Conservation (phyloP, 2,797 vertebrate genomes). For the Malacoraja senta region DNA sequence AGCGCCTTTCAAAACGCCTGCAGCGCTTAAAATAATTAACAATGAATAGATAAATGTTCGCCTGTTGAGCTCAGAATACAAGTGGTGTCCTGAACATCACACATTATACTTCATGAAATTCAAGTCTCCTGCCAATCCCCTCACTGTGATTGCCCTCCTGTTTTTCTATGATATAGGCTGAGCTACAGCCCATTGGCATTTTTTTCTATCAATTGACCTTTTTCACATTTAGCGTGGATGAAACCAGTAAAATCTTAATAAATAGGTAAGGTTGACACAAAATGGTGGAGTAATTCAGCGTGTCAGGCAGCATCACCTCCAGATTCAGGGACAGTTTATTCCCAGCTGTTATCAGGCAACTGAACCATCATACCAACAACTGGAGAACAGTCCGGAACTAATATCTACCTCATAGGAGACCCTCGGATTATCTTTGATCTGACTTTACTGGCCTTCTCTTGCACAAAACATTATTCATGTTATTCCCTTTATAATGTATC, state of each 20-base stretch:
- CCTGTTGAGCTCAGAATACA: not conserved
- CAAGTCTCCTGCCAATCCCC: not conserved
- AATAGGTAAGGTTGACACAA: too few relatives aligned
- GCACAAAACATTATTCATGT: too few relatives aligned
- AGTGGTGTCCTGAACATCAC: not conserved
- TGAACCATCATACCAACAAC: too few relatives aligned
- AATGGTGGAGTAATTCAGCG: too few relatives aligned
- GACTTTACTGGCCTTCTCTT: too few relatives aligned
- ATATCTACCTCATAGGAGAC: too few relatives aligned
- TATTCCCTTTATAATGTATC: too few relatives aligned
- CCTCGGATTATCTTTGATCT: too few relatives aligned
- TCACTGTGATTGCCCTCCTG: not conserved
- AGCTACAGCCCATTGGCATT: not conserved
- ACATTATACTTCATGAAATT: not conserved
- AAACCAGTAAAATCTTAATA: not conserved
- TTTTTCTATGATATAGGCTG: not conserved
- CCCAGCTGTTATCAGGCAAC: too few relatives aligned
- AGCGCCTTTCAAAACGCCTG: not conserved
- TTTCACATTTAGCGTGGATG: not conserved
- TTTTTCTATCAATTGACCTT: not conserved
- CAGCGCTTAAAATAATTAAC: slow-evolving; percentile 12
- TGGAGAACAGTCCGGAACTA: too few relatives aligned
- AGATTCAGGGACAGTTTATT: too few relatives aligned
- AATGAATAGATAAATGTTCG: not conserved
- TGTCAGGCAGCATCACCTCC: too few relatives aligned